Conservation (phyloP, 2,888 invertebrate species). For the Nudaria mundana region DNA sequence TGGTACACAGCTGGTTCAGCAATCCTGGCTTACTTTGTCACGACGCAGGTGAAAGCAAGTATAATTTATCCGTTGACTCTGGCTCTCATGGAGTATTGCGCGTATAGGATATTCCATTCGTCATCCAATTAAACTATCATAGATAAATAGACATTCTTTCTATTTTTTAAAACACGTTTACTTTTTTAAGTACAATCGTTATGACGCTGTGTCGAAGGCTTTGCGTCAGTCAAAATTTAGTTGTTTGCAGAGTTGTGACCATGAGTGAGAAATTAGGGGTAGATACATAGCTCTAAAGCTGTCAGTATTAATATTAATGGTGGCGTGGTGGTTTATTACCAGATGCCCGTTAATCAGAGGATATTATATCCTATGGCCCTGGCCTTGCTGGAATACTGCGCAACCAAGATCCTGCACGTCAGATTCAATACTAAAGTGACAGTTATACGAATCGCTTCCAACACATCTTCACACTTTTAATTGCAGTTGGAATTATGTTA, state of each 20-base stretch:
- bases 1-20: constrained; percentile 61
- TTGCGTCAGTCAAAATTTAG: too few relatives aligned
- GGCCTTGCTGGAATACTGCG: constrained; percentile 8
- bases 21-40: constrained; percentile 50
- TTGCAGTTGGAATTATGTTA: too few relatives aligned
- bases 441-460: background rate
- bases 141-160: background rate
- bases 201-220: too few relatives aligned
- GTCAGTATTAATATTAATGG: too few relatives aligned
- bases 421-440: background rate
- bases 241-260: too few relatives aligned
- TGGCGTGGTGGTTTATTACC: constrained; percentile 2
- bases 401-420: constrained; percentile 6
- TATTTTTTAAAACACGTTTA: background rate
- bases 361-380: constrained; percentile 8
- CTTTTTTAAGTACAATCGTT: background rate
- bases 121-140: constrained; percentile 12
- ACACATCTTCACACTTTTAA: too few relatives aligned
- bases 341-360: constrained; percentile 3
- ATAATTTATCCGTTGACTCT: constrained; percentile 56
- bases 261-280: too few relatives aligned
- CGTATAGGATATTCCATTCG: constrained; percentile 47
- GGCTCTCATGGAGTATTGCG: constrained; percentile 59
- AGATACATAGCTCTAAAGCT: too few relatives aligned
- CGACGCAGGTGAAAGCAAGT: constrained; percentile 36